These are phyloP conservation scores for Ptiloglossa arizonensis DNA, from an alignment of 1,140 invertebrate genomes.

Conservation along the genomic window DNA sequence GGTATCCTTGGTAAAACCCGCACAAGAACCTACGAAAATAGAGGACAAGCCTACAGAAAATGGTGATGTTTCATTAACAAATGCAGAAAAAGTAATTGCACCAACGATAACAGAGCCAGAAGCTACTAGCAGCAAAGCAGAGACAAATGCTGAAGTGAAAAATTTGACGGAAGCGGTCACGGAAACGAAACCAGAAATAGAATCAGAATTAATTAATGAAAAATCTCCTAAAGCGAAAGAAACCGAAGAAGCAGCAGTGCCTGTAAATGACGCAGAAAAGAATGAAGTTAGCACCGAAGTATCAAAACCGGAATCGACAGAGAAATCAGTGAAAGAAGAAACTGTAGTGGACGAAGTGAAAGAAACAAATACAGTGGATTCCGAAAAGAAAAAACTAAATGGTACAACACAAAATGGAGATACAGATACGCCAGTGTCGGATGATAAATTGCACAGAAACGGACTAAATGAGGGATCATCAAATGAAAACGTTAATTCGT, in stretches of 20 bases:
- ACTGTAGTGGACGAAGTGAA: constrained; percentile 43
- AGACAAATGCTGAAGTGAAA: constrained; percentile 35
- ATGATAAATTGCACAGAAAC: constrained; percentile 73
- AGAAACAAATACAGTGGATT: constrained; percentile 58
- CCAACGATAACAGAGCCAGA: constrained; percentile 48
- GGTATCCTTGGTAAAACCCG: constrained; percentile 43
- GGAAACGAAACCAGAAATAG: constrained; percentile 41
- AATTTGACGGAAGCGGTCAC: constrained; percentile 4
- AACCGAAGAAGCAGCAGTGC: constrained; percentile 32
- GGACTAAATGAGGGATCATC: constrained; percentile 69
- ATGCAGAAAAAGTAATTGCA: constrained; percentile 39
- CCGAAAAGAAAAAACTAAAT: constrained; percentile 67
- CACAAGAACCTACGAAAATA: constrained; percentile 34
- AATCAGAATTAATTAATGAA: constrained; percentile 50
- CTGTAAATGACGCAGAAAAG: constrained; percentile 41
- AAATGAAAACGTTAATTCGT: constrained; percentile 53
- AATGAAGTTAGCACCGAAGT: constrained; percentile 32
- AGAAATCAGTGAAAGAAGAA: constrained; percentile 62
- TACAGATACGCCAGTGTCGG: constrained; percentile 54
- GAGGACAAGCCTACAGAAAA: constrained; percentile 48
- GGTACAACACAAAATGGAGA: constrained; percentile 70
- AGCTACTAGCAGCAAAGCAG: constrained; percentile 43
- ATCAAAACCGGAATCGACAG: constrained; percentile 49
- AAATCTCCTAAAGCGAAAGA: constrained; percentile 47
- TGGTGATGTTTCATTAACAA: constrained; percentile 37